A percentile compares a stretch with the other conserved stretches of the same genome.
These are phyloP conservation scores for Micromys minutus DNA, from an alignment of 2,113 vertebrate genomes.

Conservation along the genomic window DNA sequence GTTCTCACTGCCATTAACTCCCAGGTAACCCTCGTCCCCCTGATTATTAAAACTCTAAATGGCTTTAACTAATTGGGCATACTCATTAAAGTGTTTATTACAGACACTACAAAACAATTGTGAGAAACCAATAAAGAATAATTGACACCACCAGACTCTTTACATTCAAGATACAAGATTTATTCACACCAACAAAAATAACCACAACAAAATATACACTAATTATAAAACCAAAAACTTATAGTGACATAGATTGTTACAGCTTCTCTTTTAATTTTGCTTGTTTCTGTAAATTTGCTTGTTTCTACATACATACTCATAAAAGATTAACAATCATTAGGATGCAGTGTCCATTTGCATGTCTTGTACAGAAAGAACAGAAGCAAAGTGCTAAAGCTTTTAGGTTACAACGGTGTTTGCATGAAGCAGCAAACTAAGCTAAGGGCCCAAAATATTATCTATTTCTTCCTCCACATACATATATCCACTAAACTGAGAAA, in stretches of 20 bases:
- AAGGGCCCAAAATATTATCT: background rate
- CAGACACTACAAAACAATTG: background rate
- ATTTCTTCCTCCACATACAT: slow-evolving; percentile 43
- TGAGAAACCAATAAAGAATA: slow-evolving; percentile 25
- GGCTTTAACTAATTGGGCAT: background rate
- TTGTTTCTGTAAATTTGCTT: background rate
- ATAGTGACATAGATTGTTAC: slow-evolving; percentile 54
- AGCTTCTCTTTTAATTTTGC: background rate
- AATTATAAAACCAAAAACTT: slow-evolving; percentile 66
- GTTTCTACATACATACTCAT: slow-evolving; percentile 49
- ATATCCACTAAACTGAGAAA: slow-evolving; percentile 58
- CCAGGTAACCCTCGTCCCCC: background rate
- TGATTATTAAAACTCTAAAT: background rate
- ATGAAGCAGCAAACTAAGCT: slow-evolving; percentile 50
- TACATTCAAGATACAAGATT: slow-evolving; percentile 12
- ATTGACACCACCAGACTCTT: background rate
- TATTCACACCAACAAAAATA: slow-evolving; percentile 76
- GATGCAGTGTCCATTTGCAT: slow-evolving; percentile 44
- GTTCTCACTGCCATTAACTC: background rate
- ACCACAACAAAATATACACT: slow-evolving; percentile 81
- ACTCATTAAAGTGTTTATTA: background rate
- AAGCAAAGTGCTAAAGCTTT: slow-evolving; percentile 52
- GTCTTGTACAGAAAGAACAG: slow-evolving; percentile 51
- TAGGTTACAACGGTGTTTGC: slow-evolving; percentile 50
- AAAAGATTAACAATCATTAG: slow-evolving; percentile 53